A percentile compares a stretch with the other conserved stretches of the same genome.
Evolutionary conservation across 2,113 vertebrate genomes (phyloP).

Genomic region (Aldabrachelys gigantea): DNA sequence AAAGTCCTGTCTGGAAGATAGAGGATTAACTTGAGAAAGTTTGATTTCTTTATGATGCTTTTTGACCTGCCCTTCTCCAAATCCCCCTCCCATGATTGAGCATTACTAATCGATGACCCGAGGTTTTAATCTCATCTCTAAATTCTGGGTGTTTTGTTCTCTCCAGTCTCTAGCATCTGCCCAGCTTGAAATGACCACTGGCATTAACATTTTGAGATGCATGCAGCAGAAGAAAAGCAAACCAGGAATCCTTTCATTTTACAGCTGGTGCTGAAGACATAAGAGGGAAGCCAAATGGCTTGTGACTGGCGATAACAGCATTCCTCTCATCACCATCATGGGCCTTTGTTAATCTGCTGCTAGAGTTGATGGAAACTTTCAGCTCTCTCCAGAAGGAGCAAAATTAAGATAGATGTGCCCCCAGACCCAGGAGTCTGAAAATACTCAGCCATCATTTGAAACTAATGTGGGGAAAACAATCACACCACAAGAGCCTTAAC

Average conservation of each 20-base stretch:
- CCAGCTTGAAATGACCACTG: slow-evolving; percentile 49
- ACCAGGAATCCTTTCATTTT: slow-evolving; percentile 39
- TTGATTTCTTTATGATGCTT: neutral
- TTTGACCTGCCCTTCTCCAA: neutral
- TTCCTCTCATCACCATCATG: neutral
- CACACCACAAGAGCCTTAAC: accelerated
- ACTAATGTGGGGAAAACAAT: neutral
- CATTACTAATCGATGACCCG: slow-evolving; percentile 23
- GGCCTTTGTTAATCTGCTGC: slow-evolving; percentile 1
- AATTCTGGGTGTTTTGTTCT: slow-evolving; percentile 39
- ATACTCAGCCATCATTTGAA: neutral
- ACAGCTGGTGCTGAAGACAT: neutral
- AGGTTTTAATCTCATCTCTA: slow-evolving; percentile 21
- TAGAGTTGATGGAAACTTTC: neutral
- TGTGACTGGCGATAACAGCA: neutral
- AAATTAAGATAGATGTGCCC: neutral
- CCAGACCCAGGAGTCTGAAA: neutral
- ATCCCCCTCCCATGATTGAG: neutral
- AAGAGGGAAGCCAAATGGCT: neutral
- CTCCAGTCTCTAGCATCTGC: slow-evolving; percentile 32
- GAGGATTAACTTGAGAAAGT: neutral
- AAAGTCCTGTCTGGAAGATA: neutral
- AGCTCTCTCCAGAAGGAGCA: neutral
- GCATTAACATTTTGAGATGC: slow-evolving; percentile 46
- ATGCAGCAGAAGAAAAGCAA: slow-evolving; percentile 24